Evolutionary conservation across 2,797 vertebrate genomes (phyloP), one percentile per base, ranked within the genome.

Genomic region (Tinamus major): DNA sequence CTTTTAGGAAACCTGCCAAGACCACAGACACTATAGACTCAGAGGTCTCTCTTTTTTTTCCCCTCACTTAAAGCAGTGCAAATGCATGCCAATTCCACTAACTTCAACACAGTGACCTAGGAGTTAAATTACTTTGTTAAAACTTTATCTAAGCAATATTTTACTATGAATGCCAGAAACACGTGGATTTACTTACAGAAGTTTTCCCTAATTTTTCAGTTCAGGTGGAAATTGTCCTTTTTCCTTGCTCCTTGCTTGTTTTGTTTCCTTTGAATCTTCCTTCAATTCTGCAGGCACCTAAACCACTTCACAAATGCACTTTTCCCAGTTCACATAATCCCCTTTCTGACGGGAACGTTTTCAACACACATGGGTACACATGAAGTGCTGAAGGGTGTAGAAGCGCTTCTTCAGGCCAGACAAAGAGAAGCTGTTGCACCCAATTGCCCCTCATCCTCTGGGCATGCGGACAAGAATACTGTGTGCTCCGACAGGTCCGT

Each of bases 321-420:
- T 35, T 82, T 18, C 61, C 35, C 48, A 44, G 12, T 16, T 39
- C 1, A 1, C 2, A 1, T 6, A 19, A 42, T n/a, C 21, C 5
- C 12, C 13, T 93, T 78, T 59, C 75, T 9, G 6, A 44, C 11
- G 24, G 13, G 27, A 37, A 16, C 2, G 0, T 74, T 85, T 65
- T 33, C 55, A 29, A 26, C 14, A 5, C 0, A 1, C 33, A n/a
- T 77, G 58, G 63, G 20, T n/a, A 42, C 41, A n/a, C 8, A 13
- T 27, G 55, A 46, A 42, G 29, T 56, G 29, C 14, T 7, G 35
- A 49, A 87, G 51, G 41, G 49, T 5, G 31, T 2, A 33, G 37
- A 6, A 64, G 16, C 1, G 1, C 21, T 56, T 23, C 39, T 62
- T 53, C 56, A n/a, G 35, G 35, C 51, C 61, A n/a, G 49, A 37